Evolutionary conservation across 2,113 vertebrate species (phyloP).

Genomic region (Sebastes schlegelii): DNA sequence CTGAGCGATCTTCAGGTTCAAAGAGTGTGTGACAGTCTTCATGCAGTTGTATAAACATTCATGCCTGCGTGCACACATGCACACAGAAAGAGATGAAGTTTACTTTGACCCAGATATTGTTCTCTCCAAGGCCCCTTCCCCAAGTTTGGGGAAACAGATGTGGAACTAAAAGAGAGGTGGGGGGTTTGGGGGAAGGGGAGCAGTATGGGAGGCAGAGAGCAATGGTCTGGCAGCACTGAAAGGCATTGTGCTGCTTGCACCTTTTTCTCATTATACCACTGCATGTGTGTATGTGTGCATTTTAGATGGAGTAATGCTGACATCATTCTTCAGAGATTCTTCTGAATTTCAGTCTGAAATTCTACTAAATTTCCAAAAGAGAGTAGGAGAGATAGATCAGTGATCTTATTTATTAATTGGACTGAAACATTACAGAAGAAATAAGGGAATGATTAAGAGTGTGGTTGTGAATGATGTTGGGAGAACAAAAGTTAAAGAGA

Average conservation of each 20-base stretch:
- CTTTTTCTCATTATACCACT: conserved; percentile 77
- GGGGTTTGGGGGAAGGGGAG: conserved; percentile 83
- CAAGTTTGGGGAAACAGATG: conserved; percentile 78
- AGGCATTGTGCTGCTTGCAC: conserved; percentile 67
- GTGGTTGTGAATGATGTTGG: background rate
- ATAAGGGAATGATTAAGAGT: background rate
- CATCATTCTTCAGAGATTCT: conserved; percentile 55
- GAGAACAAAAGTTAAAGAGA: background rate
- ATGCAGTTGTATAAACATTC: conserved; percentile 10
- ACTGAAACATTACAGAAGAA: conserved; percentile 11
- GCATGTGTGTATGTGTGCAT: conserved; percentile 34
- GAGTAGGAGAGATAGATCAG: background rate
- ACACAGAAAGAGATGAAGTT: conserved; percentile 37
- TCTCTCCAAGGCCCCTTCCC: conserved; percentile 70
- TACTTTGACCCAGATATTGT: conserved; percentile 75
- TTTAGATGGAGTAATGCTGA: conserved; percentile 43
- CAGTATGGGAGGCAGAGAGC: conserved; percentile 44
- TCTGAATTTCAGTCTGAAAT: background rate
- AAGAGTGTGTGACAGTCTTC: background rate
- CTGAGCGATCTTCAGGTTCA: conserved; percentile 2
- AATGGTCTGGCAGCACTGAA: conserved; percentile 57
- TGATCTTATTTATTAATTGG: background rate
- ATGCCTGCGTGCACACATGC: conserved; percentile 4
- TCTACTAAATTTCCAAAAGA: conserved; percentile 11
- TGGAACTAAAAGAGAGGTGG: conserved; percentile 85